Base-by-base conservation (phyloP, 1,140 invertebrate species). In the Vollenhovia emeryi region DNA sequence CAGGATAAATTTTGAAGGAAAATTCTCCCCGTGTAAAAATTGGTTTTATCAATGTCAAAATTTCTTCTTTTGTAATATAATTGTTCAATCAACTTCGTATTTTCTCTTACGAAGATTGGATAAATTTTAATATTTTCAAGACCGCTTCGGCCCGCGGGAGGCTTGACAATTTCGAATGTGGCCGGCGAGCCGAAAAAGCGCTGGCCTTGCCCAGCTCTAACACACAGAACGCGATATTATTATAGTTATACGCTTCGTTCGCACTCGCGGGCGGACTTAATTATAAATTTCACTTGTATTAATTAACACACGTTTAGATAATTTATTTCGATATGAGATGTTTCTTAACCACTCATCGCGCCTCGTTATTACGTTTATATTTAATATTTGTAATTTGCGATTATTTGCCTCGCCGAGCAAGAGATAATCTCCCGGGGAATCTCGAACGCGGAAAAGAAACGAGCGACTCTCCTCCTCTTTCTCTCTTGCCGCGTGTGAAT, bases 261-360 rank as follows among this genome's bases (percentile, higher is more conserved):
- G 8, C 1, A 8, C 30, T 18, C 30, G 30, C 18, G 7, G n/a
- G 18, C 13, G 59, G 13, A 62, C 18, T 62, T 30, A n/a, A 18
- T 5, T 4, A 18, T 62, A 30, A 33, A 40, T 64, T 64, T 40
- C 30, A 60, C 15, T 60, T 13, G 15, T 62, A 40, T 64, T 21
- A 64, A 40, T 71, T 71, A 71, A 71, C 30, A 71, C 21, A 33
- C 15, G 15, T 74, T 73, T 74, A 24, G 3, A 0, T 57, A 40
- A 40, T 60, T 59, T 40, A 33, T 57, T 18, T 40, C 5, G 11
- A 45, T 45, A 2, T 62, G 15, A n/a, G n/a, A 60, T 45, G 33
- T 18, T 59, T 75, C 8, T 48, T 43, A 36, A 66, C 5, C 11
- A 7, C 50, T 1, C 15, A n/a, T 55, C n/a, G 27, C 9, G 21